Evolutionary conservation across 2,888 invertebrate genomes (phyloP).

Genomic region (Tachina fera): DNA sequence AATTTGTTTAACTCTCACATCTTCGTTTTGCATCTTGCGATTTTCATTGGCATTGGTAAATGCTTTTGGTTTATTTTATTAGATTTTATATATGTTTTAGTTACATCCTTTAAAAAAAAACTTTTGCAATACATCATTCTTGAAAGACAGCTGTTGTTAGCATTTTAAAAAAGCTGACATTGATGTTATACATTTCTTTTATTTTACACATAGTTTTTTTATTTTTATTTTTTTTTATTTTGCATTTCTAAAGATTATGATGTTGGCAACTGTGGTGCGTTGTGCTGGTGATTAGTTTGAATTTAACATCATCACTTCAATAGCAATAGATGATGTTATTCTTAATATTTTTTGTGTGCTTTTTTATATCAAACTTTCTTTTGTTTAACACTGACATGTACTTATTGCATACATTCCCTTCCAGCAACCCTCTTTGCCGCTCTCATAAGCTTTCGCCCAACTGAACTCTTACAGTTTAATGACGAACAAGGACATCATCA

Average conservation of each 20-base stretch:
- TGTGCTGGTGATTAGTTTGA: constrained; percentile 37
- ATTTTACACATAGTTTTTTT: neutral
- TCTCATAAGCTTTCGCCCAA: neutral
- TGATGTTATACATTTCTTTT: constrained; percentile 19
- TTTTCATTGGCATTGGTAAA: too few relatives aligned
- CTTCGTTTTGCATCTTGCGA: too few relatives aligned
- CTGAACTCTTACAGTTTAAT: neutral
- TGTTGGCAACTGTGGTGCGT: neutral
- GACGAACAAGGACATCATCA: constrained; percentile 29
- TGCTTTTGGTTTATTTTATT: neutral
- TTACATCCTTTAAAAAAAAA: neutral
- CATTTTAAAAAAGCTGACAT: constrained; percentile 14
- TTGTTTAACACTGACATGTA: constrained; percentile 29
- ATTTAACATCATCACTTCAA: constrained; percentile 42
- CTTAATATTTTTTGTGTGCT: constrained; percentile 5
- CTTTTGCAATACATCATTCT: neutral
- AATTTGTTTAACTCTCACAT: too few relatives aligned
- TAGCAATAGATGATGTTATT: constrained; percentile 6
- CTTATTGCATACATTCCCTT: constrained; percentile 1
- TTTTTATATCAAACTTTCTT: constrained; percentile 14
- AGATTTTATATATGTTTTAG: neutral
- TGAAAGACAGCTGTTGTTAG: neutral
- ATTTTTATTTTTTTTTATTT: too few relatives aligned
- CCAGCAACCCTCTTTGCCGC: neutral
- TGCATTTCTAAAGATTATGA: constrained; percentile 8